Evolutionary conservation across 1,140 invertebrate species (phyloP).

Genomic region (Coboldia fuscipes): DNA sequence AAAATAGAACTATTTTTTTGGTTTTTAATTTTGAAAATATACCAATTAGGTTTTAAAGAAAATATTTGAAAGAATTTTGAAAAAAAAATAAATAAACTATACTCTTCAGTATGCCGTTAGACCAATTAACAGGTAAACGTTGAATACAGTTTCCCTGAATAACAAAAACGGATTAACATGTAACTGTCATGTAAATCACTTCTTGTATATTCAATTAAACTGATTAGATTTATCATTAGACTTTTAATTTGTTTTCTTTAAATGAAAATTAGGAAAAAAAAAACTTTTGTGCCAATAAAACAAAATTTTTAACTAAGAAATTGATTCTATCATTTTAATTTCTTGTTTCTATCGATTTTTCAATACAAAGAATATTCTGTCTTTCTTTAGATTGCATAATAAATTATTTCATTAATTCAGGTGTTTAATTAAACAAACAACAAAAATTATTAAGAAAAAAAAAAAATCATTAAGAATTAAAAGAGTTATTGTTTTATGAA

Average conservation of each 20-base stretch:
- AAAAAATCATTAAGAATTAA: too few relatives aligned
- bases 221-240: too few relatives aligned
- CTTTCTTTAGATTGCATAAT: not conserved
- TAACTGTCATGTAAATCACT: too few relatives aligned
- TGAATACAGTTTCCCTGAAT: too few relatives aligned
- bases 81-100: conserved; percentile 1
- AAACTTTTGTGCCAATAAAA: conserved; percentile 14
- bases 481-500: too few relatives aligned
- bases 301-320: conserved; percentile 6
- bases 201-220: too few relatives aligned
- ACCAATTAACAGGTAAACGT: too few relatives aligned
- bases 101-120: not conserved
- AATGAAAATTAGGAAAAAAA: not conserved
- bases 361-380: not conserved
- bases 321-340: not conserved
- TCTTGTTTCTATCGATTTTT: not conserved
- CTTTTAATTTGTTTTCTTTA: conserved; percentile 8
- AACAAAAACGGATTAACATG: too few relatives aligned
- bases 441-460: too few relatives aligned
- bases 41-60: not conserved
- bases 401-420: not conserved
- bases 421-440: not conserved
- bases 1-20: not conserved
- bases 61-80: not conserved
- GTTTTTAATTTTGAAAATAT: not conserved